A percentile compares a stretch with the other conserved stretches of the same genome.
These are phyloP conservation scores for Aeoliscus strigatus DNA, from an alignment of 2,797 vertebrate genomes.

Conservation along the genomic window DNA sequence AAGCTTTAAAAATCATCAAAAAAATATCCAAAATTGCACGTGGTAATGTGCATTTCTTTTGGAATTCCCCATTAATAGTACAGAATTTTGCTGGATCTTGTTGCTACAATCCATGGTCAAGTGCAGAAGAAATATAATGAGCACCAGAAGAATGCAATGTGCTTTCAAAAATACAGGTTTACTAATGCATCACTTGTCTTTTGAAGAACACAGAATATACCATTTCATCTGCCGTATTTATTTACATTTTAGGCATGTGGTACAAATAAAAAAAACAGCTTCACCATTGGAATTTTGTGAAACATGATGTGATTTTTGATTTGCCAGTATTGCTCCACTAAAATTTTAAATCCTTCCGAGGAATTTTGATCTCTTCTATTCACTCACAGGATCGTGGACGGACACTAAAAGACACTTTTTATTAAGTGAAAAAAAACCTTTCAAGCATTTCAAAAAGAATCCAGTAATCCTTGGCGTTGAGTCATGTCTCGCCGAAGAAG, in stretches of 20 bases:
- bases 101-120: not conserved
- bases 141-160: not conserved
- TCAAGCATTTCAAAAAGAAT: constrained; percentile 58
- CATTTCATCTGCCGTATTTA: not conserved
- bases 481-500: constrained; percentile 84
- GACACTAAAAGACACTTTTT: constrained; percentile 45
- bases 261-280: constrained; percentile 7
- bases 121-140: not conserved
- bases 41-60: constrained; percentile 1
- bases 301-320: constrained; percentile 32
- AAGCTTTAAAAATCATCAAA: not conserved
- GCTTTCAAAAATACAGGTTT: not conserved
- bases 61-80: not conserved
- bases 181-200: no score
- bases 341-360: constrained; percentile 55
- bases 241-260: constrained; percentile 4
- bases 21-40: not conserved
- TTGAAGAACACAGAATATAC: constrained; percentile 8
- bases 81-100: not conserved
- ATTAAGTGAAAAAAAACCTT: constrained; percentile 38
- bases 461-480: constrained; percentile 38
- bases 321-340: constrained; percentile 41
- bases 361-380: constrained; percentile 70
- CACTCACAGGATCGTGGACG: constrained; percentile 70
- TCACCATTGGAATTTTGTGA: constrained; percentile 32